Evolutionary conservation across 1,140 invertebrate genomes (phyloP), one percentile per base, ranked within the genome.

Genomic region (Pseudoatta argentina): DNA sequence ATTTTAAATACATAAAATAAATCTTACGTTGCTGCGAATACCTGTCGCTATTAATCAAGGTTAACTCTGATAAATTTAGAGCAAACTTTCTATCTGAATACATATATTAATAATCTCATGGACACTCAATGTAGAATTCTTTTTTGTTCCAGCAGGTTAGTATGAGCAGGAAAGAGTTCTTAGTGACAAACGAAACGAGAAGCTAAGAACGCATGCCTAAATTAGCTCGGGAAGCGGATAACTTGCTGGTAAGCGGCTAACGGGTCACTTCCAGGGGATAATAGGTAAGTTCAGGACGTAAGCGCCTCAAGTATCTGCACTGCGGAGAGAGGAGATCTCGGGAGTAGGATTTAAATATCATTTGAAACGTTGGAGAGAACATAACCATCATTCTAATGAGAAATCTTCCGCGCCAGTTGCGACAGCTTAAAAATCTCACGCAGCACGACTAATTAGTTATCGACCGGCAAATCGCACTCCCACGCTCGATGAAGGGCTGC

Each of bases 251-350:
- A 83, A 83, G 79, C 79, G 79, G 79, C 79, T 83, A 83, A 83
- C 79, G 79, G 79, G 79, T 83, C 79, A 83, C 79, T 83, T 83
- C 79, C 61, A 83, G 79, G 79, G 79, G 79, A 83, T 83, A 83
- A 83, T 83, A 83, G 79, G 79, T 83, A 83, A 83, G 79, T 83
- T 73, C 24, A 75, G 69, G 2, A 34, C n/a, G 24, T 75, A 83
- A 83, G 79, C 69, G 69, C 39, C 30, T 75, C 55, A 55, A 73
- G 30, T 79, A 69, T 83, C 55, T 61, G 55, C 79, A 83, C 7
- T 83, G 69, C 39, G 39, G 39, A 63, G 75, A 24, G 57, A 16
- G 30, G 30, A 39, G 76, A 55, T 53, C 76, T 34, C 59, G 59
- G 71, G 27, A 75, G 75, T 34, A 39, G 79, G 55, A 83, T 83